Base-by-base conservation (phyloP, 2,888 invertebrate species). In the Pegoplata infirma region DNA sequence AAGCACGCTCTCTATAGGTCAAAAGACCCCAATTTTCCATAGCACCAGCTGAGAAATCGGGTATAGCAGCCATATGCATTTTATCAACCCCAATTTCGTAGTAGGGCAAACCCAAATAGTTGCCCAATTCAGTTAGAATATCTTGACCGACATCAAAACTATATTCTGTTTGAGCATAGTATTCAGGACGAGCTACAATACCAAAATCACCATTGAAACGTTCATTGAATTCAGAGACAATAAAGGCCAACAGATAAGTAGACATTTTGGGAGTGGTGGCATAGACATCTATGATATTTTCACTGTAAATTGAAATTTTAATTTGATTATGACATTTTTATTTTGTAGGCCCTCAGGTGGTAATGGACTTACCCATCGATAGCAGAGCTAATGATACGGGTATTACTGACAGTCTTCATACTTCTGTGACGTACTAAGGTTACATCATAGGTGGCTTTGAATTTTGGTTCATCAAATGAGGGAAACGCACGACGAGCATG, bases 21-120 rank as follows among this genome's bases (percentile, higher is more conserved):
- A 96, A 91, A 21, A 97, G 90, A 5, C 97, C 97, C 96, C 97
- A 97, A 86, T 97, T 97, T 86, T 97, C 96, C 97, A 97, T 97
- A 63, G 96, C 96, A 53, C 95, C 95, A 80, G 94, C 93, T 56
- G 92, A 91, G 87, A 97, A 96, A 86, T 97, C 95, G 0, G 95
- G 94, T 74, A 97, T 91, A 1, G 96, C 96, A 12, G 96, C 93
- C 84, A 96, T 93, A 85, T 96, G 95, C 88, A 96, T 91, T 86
- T 96, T 96, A 4, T 93, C 90, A 73, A 94, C 90, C 0, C 91
- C 91, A 5, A 90, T 88, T 0, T 86, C 84, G 73, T 91, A 91
- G 82, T 92, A 93, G 7, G 90, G 83, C 12, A 91, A 85, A 0
- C 87, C 91, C 63, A 94, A 93, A 83, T 92, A 95, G 0, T 90